A percentile compares a stretch with the other conserved stretches of the same genome.
Conservation (phyloP, 1,140 invertebrate genomes). For the Papilio xuthus region DNA sequence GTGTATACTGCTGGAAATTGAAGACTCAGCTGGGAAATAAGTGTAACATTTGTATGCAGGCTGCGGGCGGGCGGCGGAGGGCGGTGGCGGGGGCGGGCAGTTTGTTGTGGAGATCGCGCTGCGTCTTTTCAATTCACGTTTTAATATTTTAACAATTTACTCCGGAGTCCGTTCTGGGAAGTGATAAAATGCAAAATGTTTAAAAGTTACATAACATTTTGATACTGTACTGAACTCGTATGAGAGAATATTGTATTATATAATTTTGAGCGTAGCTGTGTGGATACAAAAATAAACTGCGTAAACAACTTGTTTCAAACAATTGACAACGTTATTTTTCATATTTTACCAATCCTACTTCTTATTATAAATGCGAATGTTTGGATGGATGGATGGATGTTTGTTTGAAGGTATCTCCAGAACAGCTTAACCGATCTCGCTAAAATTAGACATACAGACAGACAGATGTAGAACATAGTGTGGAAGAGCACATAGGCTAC, state of each 20-base stretch:
- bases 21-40: slow-evolving; percentile 8
- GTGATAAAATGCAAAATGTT: not conserved
- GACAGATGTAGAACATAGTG: too few species aligned
- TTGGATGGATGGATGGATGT: too few species aligned
- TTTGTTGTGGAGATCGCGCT: not conserved
- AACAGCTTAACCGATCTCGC: too few species aligned
- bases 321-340: too few species aligned
- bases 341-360: too few species aligned
- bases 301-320: too few species aligned
- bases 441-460: too few species aligned
- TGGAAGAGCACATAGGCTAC: too few species aligned
- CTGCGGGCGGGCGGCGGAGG: not conserved
- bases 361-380: too few species aligned
- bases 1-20: not conserved
- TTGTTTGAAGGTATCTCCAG: too few species aligned
- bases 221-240: not conserved
- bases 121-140: slow-evolving; percentile 13
- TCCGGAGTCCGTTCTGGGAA: not conserved
- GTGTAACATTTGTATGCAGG: slow-evolving; percentile 14
- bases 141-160: slow-evolving; percentile 1
- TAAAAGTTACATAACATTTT: not conserved
- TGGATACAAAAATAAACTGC: too few species aligned
- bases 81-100: not conserved
- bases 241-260: not conserved
- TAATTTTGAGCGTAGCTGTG: too few species aligned